Evolutionary conservation across 2,113 vertebrate species (phyloP).

Genomic region (Meles meles): DNA sequence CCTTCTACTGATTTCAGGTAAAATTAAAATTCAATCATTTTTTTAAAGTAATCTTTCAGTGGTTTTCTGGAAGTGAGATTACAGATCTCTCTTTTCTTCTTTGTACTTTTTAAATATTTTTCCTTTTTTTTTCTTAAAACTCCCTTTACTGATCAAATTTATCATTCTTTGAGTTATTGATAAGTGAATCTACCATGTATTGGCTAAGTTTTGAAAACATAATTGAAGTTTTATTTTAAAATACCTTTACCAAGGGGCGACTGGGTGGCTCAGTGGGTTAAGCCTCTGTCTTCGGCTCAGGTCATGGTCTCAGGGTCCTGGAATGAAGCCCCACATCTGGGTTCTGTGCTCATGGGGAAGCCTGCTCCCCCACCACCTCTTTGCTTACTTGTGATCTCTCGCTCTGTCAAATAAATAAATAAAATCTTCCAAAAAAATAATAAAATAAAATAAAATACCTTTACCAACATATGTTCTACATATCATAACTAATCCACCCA

Average conservation of each 20-base stretch:
- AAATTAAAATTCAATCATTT: not conserved
- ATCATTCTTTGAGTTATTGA: not conserved
- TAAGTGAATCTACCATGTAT: not conserved
- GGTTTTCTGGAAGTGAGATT: not conserved
- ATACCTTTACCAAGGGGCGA: not conserved
- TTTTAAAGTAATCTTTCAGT: not conserved
- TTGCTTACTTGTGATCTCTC: no score
- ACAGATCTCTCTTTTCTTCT: not conserved
- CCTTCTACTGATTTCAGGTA: constrained; percentile 16
- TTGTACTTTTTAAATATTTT: not conserved
- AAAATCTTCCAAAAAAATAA: no score
- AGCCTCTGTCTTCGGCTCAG: no score
- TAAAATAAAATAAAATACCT: not conserved
- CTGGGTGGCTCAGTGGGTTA: no score
- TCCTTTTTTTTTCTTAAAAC: not conserved
- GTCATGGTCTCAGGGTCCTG: no score
- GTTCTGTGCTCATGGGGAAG: no score
- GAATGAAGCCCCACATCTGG: no score
- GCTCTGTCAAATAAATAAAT: no score
- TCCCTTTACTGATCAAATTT: not conserved
- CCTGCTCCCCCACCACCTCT: no score
- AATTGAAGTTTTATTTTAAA: not conserved
- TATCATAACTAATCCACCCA: not conserved
- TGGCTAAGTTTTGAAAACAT: not conserved
- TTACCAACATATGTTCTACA: not conserved